Conservation (phyloP, 2,113 vertebrate species). For the Aramus guarauna region DNA sequence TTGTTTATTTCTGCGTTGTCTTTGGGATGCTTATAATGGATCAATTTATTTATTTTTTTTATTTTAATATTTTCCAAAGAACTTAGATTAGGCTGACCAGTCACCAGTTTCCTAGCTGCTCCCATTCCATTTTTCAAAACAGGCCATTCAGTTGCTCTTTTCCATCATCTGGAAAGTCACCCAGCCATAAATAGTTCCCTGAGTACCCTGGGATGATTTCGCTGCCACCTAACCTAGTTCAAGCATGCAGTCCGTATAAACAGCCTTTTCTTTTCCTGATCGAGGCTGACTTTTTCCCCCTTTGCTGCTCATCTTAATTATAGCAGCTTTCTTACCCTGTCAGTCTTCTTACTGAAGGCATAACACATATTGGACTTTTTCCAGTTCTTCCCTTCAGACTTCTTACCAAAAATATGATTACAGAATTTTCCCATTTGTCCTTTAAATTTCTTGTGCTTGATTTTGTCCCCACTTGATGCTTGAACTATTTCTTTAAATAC, state of each 20-base stretch:
- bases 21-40: background rate
- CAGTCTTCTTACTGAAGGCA: background rate
- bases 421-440: background rate
- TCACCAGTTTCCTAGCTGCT: background rate
- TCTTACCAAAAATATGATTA: background rate
- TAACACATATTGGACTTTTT: rapidly evolving
- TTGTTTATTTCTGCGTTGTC: background rate
- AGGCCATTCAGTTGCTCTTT: background rate
- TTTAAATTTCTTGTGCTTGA: background rate
- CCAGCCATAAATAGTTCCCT: background rate
- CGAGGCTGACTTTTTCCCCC: background rate
- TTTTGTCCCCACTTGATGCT: background rate
- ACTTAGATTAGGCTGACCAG: background rate
- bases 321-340: background rate
- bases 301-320: background rate
- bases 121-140: background rate
- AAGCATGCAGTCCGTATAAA: background rate
- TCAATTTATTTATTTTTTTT: background rate
- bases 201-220: background rate
- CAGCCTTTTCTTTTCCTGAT: background rate
- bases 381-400: background rate
- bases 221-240: background rate
- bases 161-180: background rate
- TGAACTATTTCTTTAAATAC: background rate
- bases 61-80: background rate